phyloP scores from a whole-genome alignment of 92 coral and sea anemone genomes.

The Epizoanthus scotinus region DNA sequence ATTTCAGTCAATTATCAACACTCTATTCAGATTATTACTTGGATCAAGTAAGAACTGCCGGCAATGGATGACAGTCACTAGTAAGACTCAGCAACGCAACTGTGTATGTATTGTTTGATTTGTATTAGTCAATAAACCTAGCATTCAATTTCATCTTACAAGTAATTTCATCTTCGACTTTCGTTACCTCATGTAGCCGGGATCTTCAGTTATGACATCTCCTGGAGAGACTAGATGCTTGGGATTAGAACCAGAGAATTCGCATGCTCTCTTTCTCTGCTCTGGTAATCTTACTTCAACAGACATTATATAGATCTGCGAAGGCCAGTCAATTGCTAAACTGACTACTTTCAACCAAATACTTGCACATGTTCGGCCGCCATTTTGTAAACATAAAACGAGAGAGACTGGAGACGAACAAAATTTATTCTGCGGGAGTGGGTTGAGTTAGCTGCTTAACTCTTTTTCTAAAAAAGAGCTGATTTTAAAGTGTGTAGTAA shows the following conservation, averaged over 20 bases:
- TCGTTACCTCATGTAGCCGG: slow-evolving; percentile 93
- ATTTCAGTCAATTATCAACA: too few relatives aligned
- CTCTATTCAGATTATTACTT: too few relatives aligned
- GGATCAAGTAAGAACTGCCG: too few relatives aligned
- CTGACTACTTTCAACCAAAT: neutral
- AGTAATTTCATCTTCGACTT: too few relatives aligned
- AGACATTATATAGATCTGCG: slow-evolving; percentile 52
- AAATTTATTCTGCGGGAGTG: neutral
- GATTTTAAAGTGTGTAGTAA: neutral
- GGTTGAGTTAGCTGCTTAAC: neutral
- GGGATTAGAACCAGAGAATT: slow-evolving; percentile 61
- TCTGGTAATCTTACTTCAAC: slow-evolving; percentile 80
- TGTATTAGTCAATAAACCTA: too few relatives aligned
- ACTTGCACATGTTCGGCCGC: neutral
- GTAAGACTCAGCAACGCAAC: too few relatives aligned
- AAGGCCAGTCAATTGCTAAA: neutral
- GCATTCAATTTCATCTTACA: too few relatives aligned
- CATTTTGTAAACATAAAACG: slow-evolving; percentile 11
- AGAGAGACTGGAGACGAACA: slow-evolving; percentile 27
- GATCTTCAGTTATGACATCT: slow-evolving; percentile 91
- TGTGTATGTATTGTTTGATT: too few relatives aligned
- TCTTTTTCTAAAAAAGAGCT: neutral
- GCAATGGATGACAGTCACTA: too few relatives aligned
- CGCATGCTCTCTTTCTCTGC: slow-evolving; percentile 55
- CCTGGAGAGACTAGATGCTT: slow-evolving; percentile 95